Base-by-base conservation (phyloP, 53 echinoderm and acorn worm species). In the Echinarachnius parma region DNA sequence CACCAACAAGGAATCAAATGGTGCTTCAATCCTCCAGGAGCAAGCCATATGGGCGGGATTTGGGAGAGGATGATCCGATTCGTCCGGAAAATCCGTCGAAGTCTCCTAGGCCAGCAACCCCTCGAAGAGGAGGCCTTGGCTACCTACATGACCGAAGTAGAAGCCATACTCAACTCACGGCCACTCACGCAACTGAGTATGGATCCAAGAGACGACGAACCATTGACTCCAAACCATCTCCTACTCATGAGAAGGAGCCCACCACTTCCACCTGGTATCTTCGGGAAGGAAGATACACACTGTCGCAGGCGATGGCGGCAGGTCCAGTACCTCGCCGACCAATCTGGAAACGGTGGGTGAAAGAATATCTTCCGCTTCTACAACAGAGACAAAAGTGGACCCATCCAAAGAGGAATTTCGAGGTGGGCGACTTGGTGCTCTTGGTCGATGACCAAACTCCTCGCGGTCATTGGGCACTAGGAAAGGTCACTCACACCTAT, bases 21-120 rank as follows among this genome's bases (percentile, higher is more conserved):
- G 87, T 21, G 65, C 14, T 87, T 87, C 35, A 87, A 87, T 22
- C 87, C 87, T 5, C 83, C 83, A 2, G 28, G 67, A 56, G 89
- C 75, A 15, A 55, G 64, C 28, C 84, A 89, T 25, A 67, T 70
- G 62, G 89, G 89, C 16, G 80, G 84, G 19, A 66, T 75, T 0
- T 89, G 89, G 89, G 89, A 89, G 60, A 46, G 84, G 13, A 26
- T 80, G 39, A 89, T 89, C 59, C 60, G 84, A 0, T 65, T 77
- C 0, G 61, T 59, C 3, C 19, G 83, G 21, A 75, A 75, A 53
- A 75, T 83, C 1, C 53, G 83, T 25, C 59, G 28, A 21, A 59
- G 33, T 35, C 52, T 83, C 3, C 75, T 87, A 4, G 19, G 35
- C 10, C 61, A 83, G 28, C 78, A 83, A 29, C 33, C 62, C 5